Percentiles rank a stretch among this genome's conserved stretches.
Evolutionary conservation across 2,797 vertebrate genomes (phyloP).

Genomic region (Phrynocephalus forsythii): DNA sequence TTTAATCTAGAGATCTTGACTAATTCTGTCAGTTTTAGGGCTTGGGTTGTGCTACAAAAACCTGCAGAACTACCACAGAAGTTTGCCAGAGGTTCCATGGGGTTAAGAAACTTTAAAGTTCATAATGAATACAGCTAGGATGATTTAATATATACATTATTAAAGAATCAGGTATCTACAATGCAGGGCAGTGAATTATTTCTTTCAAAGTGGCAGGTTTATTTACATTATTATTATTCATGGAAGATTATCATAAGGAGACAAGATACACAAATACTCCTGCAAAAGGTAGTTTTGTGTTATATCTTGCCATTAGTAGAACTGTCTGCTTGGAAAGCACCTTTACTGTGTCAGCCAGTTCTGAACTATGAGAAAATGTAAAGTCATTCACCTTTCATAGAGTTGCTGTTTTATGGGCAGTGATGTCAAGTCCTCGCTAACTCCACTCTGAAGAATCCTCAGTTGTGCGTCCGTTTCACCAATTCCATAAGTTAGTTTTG

Average conservation of each 20-base stretch:
- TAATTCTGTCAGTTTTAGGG: no score
- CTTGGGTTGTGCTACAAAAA: no score
- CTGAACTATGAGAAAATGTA: not conserved
- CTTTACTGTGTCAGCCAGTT: not conserved
- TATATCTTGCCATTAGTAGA: not conserved
- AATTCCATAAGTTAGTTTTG: conserved; percentile 89
- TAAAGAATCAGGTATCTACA: no score
- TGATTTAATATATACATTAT: no score
- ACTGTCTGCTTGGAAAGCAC: not conserved
- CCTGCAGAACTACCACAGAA: no score
- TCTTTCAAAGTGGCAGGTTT: not conserved
- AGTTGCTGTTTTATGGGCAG: conserved; percentile 71
- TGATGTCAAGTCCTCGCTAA: conserved; percentile 67
- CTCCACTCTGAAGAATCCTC: conserved; percentile 83
- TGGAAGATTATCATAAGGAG: not conserved
- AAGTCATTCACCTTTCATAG: conserved; percentile 72
- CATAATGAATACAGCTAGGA: no score
- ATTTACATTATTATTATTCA: not conserved
- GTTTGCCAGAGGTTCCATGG: no score
- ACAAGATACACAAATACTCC: no score
- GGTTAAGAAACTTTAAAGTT: no score
- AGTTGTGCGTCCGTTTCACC: conserved; percentile 90
- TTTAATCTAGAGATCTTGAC: no score
- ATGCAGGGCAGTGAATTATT: not conserved
- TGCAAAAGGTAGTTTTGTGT: not conserved